Evolutionary conservation across 1,140 invertebrate species (phyloP), one percentile per base, ranked within the genome.

Genomic region (Thalassaphorura encarpata): DNA sequence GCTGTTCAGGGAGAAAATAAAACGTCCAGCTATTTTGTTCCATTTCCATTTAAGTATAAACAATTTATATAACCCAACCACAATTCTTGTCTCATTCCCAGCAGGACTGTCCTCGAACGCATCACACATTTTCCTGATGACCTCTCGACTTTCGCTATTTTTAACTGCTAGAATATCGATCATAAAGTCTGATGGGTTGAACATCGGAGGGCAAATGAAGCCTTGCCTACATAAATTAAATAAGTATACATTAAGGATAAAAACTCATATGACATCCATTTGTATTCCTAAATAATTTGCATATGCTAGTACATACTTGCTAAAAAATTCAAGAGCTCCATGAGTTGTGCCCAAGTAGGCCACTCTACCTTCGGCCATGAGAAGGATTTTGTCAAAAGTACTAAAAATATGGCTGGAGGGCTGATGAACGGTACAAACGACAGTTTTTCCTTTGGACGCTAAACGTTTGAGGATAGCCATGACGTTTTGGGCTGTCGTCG

Each of bases 401-500:
- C 59, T 56, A 53, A 73, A 76, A 8, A 75, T 67, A 18, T 67
- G 64, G 21, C 69, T 73, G n/a, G 69, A 68, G 1, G 74, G 74
- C 56, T 77, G 75, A 26, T 64, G 60, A 28, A 58, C 62, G 19
- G 56, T 59, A 15, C 41, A 50, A 42, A 63, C 43, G 2, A 63
- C 46, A 11, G 49, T 49, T 45, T 52, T 56, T 36, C 78, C 85
- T 46, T 73, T 76, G 42, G 69, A 67, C 1, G 83, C 80, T 56
- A 87, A 73, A 19, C 79, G 76, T 72, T 87, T 87, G 56, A 91
- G 70, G 60, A 88, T 83, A 67, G 83, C 83, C 18, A 97, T 81
- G 19, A 97, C 87, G 69, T 89, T 94, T 62, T 84, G 81, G 0
- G 93, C 93, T 66, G 87, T 88, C 60, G 84, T 88, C 0, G 85